A percentile compares a stretch with the other conserved stretches of the same genome.
phyloP scores from a whole-genome alignment of 2,113 vertebrate species.

The Lophius piscatorius region DNA sequence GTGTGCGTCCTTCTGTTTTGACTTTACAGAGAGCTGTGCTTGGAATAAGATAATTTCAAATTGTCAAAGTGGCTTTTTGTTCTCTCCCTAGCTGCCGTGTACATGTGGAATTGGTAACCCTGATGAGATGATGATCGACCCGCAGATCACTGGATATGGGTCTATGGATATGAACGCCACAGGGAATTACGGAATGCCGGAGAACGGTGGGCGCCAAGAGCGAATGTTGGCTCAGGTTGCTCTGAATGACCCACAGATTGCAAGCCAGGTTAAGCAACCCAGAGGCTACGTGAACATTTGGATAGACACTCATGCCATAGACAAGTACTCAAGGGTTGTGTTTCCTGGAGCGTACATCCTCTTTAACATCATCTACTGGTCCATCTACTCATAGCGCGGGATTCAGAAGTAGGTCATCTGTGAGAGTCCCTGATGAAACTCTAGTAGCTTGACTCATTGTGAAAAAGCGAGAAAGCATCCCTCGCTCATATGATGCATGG shows the following conservation, averaged over 20 bases:
- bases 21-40: background rate
- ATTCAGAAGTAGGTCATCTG: background rate
- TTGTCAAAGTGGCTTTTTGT: background rate
- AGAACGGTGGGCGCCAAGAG: slow-evolving; percentile 88
- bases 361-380: slow-evolving; percentile 99
- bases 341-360: slow-evolving; percentile 95
- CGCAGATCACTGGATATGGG: slow-evolving; percentile 85
- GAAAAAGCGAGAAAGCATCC: slow-evolving; percentile 10
- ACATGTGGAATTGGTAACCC: slow-evolving; percentile 87
- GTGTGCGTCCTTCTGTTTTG: background rate
- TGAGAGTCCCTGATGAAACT: background rate
- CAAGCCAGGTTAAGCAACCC: slow-evolving; percentile 82
- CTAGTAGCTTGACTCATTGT: slow-evolving; percentile 3
- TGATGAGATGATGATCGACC: slow-evolving; percentile 84
- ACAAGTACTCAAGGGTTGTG: slow-evolving; percentile 96
- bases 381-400: slow-evolving; percentile 89
- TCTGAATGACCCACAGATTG: slow-evolving; percentile 83
- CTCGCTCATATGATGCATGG: slow-evolving; percentile 26
- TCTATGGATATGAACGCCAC: slow-evolving; percentile 86
- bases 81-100: slow-evolving; percentile 86
- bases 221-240: slow-evolving; percentile 89
- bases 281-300: slow-evolving; percentile 91
- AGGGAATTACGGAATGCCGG: slow-evolving; percentile 83
- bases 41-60: background rate
- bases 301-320: slow-evolving; percentile 96